phyloP scores from a whole-genome alignment of 2,888 invertebrate species.

The Polydrusus cervinus region DNA sequence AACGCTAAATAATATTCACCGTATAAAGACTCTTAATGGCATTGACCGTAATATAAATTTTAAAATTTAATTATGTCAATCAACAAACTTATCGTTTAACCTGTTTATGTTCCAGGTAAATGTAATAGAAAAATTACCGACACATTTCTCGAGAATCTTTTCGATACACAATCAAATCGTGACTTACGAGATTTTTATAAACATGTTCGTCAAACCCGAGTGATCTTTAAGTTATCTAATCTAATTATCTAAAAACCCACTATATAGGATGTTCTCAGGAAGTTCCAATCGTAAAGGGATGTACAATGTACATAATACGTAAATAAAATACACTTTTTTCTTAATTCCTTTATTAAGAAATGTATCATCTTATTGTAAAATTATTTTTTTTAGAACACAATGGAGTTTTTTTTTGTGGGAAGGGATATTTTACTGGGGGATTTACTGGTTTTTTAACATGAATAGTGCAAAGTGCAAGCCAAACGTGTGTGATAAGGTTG shows the following conservation, averaged over 20 bases:
- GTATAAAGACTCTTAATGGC: no score
- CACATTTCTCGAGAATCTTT: background rate
- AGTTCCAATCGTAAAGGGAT: slow-evolving; percentile 13
- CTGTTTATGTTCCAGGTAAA: background rate
- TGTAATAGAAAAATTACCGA: background rate
- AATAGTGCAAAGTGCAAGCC: no score
- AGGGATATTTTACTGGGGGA: slow-evolving; percentile 1
- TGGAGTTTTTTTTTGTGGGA: background rate
- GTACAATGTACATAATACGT: no score
- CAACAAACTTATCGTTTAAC: background rate
- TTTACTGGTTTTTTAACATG: background rate
- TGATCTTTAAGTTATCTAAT: slow-evolving; percentile 1
- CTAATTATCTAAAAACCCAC: slow-evolving; percentile 7
- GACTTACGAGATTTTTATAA: slow-evolving; percentile 6
- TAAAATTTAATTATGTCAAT: background rate
- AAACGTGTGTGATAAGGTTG: no score
- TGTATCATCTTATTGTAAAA: slow-evolving; percentile 10
- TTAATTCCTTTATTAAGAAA: background rate
- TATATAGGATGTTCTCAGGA: background rate
- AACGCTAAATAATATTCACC: no score
- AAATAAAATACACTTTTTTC: background rate
- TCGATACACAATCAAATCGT: slow-evolving; percentile 6
- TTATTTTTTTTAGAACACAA: background rate
- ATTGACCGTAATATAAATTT: no score
- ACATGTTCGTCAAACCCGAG: background rate